Base-by-base conservation (phyloP, 1,140 invertebrate genomes). In the Phymastichus coffea region DNA sequence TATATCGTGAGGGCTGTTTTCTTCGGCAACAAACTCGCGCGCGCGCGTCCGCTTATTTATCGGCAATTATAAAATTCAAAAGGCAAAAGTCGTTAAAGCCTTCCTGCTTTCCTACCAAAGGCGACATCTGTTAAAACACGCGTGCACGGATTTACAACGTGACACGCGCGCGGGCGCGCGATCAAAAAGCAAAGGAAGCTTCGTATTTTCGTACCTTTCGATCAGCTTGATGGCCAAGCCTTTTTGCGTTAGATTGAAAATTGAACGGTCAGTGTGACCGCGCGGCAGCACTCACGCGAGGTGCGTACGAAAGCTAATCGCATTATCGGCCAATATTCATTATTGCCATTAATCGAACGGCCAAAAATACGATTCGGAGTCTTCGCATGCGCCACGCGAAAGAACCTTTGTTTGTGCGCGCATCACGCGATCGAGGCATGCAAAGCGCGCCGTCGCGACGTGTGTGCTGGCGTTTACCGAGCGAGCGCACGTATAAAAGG, bases 11-110 rank as follows among this genome's bases (percentile, higher is more conserved):
- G 44, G 22, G 10, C 7, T 38, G 30, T 17, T 47, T 15, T 3
- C 23, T 44, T 20, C 12, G 19, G 15, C 15, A 41, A 6, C 22
- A 6, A 14, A 19, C 17, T 7, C 40, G 22, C n/a, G n/a, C n/a
- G n/a, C n/a, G n/a, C n/a, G n/a, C n/a, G n/a, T n/a, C n/a, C n/a
- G n/a, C 60, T 70, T 73, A 71, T 73, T 72, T 71, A 72, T 70
- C 65, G 56, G 59, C 57, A 65, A 72, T 64, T 63, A 14, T 55
- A 55, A 41, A 35, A 23, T 44, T 28, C 20, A 55, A 55, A 46
- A 46, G 52, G 40, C 55, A 49, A 63, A 62, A 60, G 28, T 55
- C 41, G 28, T 55, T 44, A 46, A 55, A n/a, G 15, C 28, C 40
- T 26, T 30, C 17, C 46, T 28, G 46, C 8, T 8, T 26, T 7